Evolutionary conservation across 2,888 invertebrate genomes (phyloP).

Genomic region (Synanthedon andrenaeformis): DNA sequence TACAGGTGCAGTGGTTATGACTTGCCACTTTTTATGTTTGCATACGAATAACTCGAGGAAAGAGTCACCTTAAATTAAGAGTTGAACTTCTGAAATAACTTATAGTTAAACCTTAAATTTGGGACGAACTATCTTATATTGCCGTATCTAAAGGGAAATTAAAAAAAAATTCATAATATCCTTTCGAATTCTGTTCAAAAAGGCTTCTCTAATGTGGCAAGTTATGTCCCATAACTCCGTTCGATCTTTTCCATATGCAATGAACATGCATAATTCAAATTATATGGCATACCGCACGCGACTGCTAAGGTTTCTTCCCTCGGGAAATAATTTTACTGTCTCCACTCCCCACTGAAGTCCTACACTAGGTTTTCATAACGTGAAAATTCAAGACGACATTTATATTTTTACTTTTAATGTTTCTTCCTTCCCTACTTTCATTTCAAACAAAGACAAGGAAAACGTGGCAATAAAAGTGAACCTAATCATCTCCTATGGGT

Average conservation of each 20-base stretch:
- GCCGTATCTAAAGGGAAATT: too few relatives aligned
- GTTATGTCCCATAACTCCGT: not conserved
- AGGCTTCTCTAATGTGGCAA: not conserved
- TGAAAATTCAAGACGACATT: not conserved
- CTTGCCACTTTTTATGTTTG: too few relatives aligned
- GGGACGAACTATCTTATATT: too few relatives aligned
- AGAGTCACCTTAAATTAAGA: too few relatives aligned
- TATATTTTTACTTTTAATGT: not conserved
- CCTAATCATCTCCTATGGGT: constrained; percentile 10
- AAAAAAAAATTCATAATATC: too few relatives aligned
- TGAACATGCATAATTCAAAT: constrained; percentile 37
- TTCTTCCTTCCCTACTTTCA: not conserved
- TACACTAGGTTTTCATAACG: not conserved
- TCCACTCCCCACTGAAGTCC: constrained; percentile 3
- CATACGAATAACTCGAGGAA: too few relatives aligned
- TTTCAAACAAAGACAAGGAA: constrained; percentile 3
- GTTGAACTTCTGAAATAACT: too few relatives aligned
- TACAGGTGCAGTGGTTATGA: too few relatives aligned
- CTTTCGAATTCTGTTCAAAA: too few relatives aligned
- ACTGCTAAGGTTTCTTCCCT: constrained; percentile 12
- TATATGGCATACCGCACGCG: constrained; percentile 17
- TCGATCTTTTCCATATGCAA: constrained; percentile 22
- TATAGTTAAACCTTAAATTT: too few relatives aligned
- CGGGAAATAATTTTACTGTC: constrained; percentile 14
- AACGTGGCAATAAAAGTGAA: constrained; percentile 4